phyloP scores from a whole-genome alignment of 2,113 vertebrate genomes.

The Spea bombifrons region DNA sequence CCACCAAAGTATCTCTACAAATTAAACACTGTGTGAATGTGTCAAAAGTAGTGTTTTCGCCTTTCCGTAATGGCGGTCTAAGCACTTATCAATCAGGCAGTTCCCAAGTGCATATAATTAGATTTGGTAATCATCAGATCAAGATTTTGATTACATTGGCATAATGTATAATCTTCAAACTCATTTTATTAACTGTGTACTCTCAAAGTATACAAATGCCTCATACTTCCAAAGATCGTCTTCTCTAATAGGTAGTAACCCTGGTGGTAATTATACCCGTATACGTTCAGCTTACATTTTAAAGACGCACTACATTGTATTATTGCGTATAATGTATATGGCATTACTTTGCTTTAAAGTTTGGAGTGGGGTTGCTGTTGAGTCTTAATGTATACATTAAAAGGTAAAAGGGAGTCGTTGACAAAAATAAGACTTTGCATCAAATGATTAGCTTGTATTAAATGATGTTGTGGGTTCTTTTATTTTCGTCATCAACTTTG shows the following conservation, averaged over 20 bases:
- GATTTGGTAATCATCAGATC: slow-evolving; percentile 43
- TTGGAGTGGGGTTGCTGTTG: no score
- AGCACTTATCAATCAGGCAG: slow-evolving; percentile 43
- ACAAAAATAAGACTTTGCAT: no score
- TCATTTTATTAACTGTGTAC: slow-evolving; percentile 37
- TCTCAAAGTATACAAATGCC: slow-evolving; percentile 27
- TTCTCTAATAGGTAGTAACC: slow-evolving; percentile 33
- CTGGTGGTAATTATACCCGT: slow-evolving; percentile 30
- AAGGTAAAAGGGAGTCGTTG: no score
- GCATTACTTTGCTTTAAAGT: no score
- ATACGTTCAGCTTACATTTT: slow-evolving; percentile 10
- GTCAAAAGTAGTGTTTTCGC: slow-evolving; percentile 24
- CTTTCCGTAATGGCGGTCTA: slow-evolving; percentile 12
- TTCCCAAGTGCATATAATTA: slow-evolving; percentile 41
- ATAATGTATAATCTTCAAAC: slow-evolving; percentile 34
- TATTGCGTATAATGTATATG: neutral
- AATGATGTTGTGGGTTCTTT: no score
- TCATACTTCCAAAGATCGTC: slow-evolving; percentile 30
- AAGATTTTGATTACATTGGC: slow-evolving; percentile 45
- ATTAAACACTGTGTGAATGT: slow-evolving; percentile 11
- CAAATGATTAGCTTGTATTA: no score
- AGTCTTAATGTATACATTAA: no score
- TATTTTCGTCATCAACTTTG: no score
- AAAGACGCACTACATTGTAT: neutral
- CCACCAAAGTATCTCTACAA: neutral